Evolutionary conservation across 2,888 invertebrate genomes (phyloP), one percentile per base, ranked within the genome.

Genomic region (Endotricha flammealis): DNA sequence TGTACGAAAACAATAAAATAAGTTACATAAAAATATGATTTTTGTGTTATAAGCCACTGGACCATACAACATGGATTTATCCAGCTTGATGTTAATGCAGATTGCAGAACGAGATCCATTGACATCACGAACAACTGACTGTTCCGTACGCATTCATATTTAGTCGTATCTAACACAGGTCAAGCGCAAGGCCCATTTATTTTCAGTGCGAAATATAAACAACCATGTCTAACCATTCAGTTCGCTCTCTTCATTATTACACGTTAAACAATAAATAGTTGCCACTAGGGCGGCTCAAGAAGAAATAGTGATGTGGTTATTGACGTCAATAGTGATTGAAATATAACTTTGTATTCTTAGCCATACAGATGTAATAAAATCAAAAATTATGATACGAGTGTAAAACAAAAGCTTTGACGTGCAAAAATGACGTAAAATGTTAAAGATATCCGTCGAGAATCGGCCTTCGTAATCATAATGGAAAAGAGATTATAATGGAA

Each of bases 151-250:
- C 12, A 34, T 34, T 13, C 28, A 17, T 28, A 12, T 35, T 36
- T 38, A 44, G 46, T 46, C n/a, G n/a, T n/a, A n/a, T 44, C 43
- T 40, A 24, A 39, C 33, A 29, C 57, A 42, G 66, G 63, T 67
- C 69, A 69, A 70, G 70, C 56, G 57, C 70, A 66, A 65, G 68
- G 69, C 63, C 64, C 41, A 45, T 44, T 20, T 63, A 66, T 66
- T 64, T 60, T 49, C 52, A 53, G 56, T 49, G 34, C 39, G 41
- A 14, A 23, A 49, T 50, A 42, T 53, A 50, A 53, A 49, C 47
- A 38, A 27, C 28, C 33, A 36, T 42, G 46, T 51, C 48, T 52
- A 42, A 35, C 32, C 32, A 20, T 2, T 20, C 3, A 20, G 8
- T 22, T 12, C 12, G 20, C 12, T 29, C 22, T 23, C 12, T 5